Evolutionary conservation across 2,113 vertebrate genomes (phyloP).

Genomic region (Ceyx cyanopectus): DNA sequence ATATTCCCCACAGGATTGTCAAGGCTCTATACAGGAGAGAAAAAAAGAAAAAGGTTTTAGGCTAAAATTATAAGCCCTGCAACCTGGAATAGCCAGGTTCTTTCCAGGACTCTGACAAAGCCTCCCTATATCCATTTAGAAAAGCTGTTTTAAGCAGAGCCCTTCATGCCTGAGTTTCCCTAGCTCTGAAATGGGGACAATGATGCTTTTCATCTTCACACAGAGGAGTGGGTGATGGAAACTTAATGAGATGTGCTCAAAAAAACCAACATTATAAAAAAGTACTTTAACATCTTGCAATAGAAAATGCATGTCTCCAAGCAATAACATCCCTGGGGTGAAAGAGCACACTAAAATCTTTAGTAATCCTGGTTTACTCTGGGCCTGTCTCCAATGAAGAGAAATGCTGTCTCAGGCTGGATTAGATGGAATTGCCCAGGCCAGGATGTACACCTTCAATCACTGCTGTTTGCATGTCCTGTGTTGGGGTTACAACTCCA

Average conservation of each 20-base stretch:
- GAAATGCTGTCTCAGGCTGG: neutral
- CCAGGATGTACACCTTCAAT: neutral
- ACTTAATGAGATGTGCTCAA: neutral
- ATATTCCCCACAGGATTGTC: constrained; percentile 34
- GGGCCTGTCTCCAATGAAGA: neutral
- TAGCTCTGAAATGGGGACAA: constrained; percentile 12
- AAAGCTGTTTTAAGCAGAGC: constrained; percentile 16
- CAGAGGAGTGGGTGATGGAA: neutral
- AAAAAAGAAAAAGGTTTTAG: neutral
- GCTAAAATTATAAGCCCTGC: neutral
- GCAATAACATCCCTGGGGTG: neutral
- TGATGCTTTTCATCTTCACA: neutral
- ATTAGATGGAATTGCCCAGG: neutral
- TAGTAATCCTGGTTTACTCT: constrained; percentile 10
- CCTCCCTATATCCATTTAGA: neutral
- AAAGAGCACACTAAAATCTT: constrained; percentile 15
- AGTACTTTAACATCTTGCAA: neutral
- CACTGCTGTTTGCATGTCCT: neutral
- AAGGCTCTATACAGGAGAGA: neutral
- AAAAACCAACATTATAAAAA: neutral
- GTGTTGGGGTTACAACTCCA: neutral
- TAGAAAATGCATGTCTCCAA: neutral
- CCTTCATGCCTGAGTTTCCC: constrained; percentile 10
- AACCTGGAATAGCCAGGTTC: neutral
- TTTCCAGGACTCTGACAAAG: neutral